Evolutionary conservation across 2,888 invertebrate genomes (phyloP), one percentile per base, ranked within the genome.

Genomic region (Lithophane leautieri): DNA sequence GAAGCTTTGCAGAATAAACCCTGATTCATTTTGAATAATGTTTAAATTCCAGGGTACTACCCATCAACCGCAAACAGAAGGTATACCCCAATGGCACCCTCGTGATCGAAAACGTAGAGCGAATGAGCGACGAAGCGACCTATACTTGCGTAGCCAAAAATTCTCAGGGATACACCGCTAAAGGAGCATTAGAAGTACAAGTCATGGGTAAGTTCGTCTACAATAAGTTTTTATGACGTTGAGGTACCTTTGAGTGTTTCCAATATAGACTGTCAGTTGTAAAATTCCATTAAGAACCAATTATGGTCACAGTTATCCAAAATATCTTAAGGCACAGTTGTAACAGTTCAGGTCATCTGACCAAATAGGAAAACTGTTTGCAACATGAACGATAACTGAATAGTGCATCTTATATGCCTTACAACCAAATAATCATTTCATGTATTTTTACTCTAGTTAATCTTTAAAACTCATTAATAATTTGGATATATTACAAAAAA

Each of bases 131-230:
- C 94, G 99, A 99, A 93, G 99, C 99, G 14, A 98, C 98, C 0
- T 99, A 99, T 96, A 98, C 98, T 0, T 99, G 99, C 94, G 98
- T 99, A 44, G 99, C 99, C 42, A 98, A 98, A 93, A 99, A 99
- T 95, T 98, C 98, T 22, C 98, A 99, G 93, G 99, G 98, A 78
- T 99, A 98, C 95, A 98, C 98, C 86, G 98, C 98, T 60, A 97
- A 98, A 82, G 98, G 98, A 90, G 98, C 98, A 52, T 97, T 99
- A 78, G 99, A 99, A 97, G 98, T 99, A 79, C 98, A 98, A 98
- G 99, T 99, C 73, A 99, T 99, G 98, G 99, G 99, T 99, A 97
- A 98, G 99, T 97, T 69, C 9, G 47, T 22, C 40, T 34, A 47
- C 42, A 58, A 40, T 63, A 60, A 40, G 34, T 14, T 60, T 58